Conservation (phyloP, 2,888 invertebrate species). For the Podotricha telesiphe region DNA sequence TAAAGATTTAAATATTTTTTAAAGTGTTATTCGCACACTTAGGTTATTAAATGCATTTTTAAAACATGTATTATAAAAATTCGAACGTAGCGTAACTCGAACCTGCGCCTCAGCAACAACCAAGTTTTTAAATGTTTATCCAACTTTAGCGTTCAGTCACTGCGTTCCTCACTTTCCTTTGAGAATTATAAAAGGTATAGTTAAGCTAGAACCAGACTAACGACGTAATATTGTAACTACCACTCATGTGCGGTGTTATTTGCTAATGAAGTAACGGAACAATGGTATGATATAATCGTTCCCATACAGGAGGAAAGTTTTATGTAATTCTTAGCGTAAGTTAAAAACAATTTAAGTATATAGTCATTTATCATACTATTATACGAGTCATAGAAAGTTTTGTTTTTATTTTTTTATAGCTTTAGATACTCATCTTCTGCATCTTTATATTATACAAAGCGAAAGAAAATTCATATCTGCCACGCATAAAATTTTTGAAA, state of each 20-base stretch:
- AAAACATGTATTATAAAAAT: no score
- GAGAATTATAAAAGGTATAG: not conserved
- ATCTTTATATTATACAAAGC: no score
- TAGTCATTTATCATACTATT: conserved; percentile 31
- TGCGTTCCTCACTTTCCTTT: not conserved
- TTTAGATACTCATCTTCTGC: not conserved
- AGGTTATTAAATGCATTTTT: no score
- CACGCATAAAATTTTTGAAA: no score
- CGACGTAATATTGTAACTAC: conserved; percentile 31
- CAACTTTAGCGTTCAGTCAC: no score
- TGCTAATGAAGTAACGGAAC: conserved; percentile 41
- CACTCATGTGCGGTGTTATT: conserved; percentile 35
- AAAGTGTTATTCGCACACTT: no score
- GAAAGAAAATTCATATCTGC: no score
- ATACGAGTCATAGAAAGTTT: conserved; percentile 1
- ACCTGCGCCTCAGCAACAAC: no score
- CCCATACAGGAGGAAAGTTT: conserved; percentile 45
- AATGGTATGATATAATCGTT: conserved; percentile 41
- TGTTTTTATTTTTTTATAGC: not conserved
- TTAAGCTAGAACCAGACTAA: conserved; percentile 1
- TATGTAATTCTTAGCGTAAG: conserved; percentile 36
- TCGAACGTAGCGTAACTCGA: no score
- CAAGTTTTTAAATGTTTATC: no score
- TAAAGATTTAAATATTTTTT: no score
- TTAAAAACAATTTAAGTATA: conserved; percentile 26